Conservation (phyloP, 2,113 vertebrate genomes). For the Pao palembangensis region DNA sequence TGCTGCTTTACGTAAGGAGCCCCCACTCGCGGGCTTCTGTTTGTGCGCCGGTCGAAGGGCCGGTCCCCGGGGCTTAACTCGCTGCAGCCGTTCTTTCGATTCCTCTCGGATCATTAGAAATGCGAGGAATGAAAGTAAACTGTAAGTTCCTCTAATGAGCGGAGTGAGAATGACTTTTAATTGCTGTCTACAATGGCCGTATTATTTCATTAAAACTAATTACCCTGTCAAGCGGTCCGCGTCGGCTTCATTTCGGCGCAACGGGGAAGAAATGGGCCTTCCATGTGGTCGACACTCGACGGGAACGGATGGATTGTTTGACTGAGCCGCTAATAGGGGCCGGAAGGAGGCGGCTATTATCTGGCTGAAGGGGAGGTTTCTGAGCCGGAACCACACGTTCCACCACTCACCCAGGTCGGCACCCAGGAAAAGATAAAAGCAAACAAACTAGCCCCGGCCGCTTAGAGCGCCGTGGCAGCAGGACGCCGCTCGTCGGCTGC, state of each 20-base stretch:
- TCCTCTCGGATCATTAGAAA: conserved; percentile 71
- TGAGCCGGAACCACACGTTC: background rate
- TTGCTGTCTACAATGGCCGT: conserved; percentile 72
- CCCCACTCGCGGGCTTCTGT: conserved; percentile 28
- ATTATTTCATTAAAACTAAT: conserved; percentile 80
- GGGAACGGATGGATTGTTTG: conserved; percentile 62
- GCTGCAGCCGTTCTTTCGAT: conserved; percentile 56
- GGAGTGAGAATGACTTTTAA: conserved; percentile 74
- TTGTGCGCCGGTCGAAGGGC: conserved; percentile 54
- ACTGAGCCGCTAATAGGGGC: conserved; percentile 66
- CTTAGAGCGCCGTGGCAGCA: conserved; percentile 5
- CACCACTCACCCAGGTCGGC: too few species aligned
- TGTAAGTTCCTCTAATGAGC: conserved; percentile 71
- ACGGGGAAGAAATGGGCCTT: conserved; percentile 62
- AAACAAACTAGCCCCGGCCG: background rate
- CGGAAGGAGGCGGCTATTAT: conserved; percentile 60
- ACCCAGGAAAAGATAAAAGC: background rate
- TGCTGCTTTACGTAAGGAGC: background rate
- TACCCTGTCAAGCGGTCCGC: conserved; percentile 70
- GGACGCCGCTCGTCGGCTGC: conserved; percentile 1
- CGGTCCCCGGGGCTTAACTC: conserved; percentile 55
- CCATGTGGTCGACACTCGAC: conserved; percentile 52
- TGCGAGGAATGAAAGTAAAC: conserved; percentile 68
- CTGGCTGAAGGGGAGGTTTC: conserved; percentile 40
- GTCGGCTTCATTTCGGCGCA: conserved; percentile 66